Conservation (phyloP, 2,888 invertebrate species). For the Scaptomyza tumidula region DNA sequence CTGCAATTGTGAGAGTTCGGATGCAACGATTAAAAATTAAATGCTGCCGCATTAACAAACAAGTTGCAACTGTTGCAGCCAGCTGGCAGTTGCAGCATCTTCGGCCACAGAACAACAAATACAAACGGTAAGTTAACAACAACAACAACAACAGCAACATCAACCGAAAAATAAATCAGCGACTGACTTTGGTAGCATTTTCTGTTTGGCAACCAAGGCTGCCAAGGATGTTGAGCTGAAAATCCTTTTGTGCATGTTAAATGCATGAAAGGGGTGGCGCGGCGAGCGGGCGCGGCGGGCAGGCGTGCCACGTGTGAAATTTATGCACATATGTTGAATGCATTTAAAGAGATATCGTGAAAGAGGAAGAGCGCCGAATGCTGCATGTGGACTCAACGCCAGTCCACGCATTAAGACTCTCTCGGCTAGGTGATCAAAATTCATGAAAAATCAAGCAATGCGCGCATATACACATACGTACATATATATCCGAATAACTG, state of each 20-base stretch:
- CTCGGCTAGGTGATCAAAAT: constrained; percentile 59
- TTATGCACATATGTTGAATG: constrained; percentile 78
- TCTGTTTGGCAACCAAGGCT: background rate
- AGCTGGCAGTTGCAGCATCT: constrained; percentile 40
- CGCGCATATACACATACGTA: constrained; percentile 22
- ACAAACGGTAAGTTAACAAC: background rate
- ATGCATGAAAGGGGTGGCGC: constrained; percentile 64
- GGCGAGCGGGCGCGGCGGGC: too few relatives aligned
- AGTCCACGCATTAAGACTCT: constrained; percentile 48
- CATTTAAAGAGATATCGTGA: constrained; percentile 42
- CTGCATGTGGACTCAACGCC: constrained; percentile 9
- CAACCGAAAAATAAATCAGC: constrained; percentile 14
- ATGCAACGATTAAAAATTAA: constrained; percentile 78
- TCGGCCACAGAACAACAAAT: constrained; percentile 39
- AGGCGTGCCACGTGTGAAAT: constrained; percentile 75
- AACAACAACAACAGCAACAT: constrained; percentile 17
- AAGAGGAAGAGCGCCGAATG: background rate
- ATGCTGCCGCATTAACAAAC: constrained; percentile 78
- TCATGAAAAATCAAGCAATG: constrained; percentile 59
- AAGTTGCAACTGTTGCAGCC: constrained; percentile 45
- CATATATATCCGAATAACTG: constrained; percentile 27
- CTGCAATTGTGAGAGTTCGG: constrained; percentile 55
- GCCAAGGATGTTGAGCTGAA: constrained; percentile 38
- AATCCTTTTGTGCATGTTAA: constrained; percentile 73
- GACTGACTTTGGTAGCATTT: constrained; percentile 34